Conservation (phyloP, 2,113 vertebrate species). For the Oplegnathus fasciatus region DNA sequence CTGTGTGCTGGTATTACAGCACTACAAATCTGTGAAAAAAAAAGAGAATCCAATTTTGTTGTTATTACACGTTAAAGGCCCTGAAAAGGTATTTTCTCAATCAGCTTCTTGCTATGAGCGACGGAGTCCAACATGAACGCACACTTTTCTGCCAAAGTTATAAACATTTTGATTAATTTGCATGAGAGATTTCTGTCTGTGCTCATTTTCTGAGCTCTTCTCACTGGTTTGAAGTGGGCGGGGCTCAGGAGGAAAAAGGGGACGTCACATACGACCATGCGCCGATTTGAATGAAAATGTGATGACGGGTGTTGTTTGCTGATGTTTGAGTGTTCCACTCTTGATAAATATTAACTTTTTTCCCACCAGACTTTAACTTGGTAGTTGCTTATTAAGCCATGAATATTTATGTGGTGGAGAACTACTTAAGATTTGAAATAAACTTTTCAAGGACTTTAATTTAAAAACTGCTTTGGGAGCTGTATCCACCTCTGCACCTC, state of each 20-base stretch:
- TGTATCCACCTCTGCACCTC: slow-evolving; percentile 5
- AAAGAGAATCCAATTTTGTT: slow-evolving; percentile 11
- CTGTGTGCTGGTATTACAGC: slow-evolving; percentile 27
- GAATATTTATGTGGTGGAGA: not conserved
- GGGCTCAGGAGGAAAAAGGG: not conserved
- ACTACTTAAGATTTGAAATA: not conserved
- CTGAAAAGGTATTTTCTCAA: slow-evolving; percentile 14
- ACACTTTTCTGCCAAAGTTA: not conserved
- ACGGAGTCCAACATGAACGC: not conserved
- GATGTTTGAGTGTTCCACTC: not conserved
- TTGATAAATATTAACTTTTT: not conserved
- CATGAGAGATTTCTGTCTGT: not conserved
- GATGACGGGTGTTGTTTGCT: not conserved
- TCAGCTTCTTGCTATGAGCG: not conserved
- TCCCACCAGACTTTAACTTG: not conserved
- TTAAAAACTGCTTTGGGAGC: slow-evolving; percentile 8
- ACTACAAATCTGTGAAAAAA: slow-evolving; percentile 31
- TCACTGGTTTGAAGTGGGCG: not conserved
- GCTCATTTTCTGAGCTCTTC: not conserved
- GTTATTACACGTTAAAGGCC: slow-evolving; percentile 6
- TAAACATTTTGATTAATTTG: not conserved
- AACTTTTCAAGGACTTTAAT: not conserved
- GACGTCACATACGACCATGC: not conserved
- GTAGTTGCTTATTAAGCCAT: not conserved
- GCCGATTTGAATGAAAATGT: not conserved